phyloP scores from a whole-genome alignment of 2,797 vertebrate species.

The Brachymystax lenok region DNA sequence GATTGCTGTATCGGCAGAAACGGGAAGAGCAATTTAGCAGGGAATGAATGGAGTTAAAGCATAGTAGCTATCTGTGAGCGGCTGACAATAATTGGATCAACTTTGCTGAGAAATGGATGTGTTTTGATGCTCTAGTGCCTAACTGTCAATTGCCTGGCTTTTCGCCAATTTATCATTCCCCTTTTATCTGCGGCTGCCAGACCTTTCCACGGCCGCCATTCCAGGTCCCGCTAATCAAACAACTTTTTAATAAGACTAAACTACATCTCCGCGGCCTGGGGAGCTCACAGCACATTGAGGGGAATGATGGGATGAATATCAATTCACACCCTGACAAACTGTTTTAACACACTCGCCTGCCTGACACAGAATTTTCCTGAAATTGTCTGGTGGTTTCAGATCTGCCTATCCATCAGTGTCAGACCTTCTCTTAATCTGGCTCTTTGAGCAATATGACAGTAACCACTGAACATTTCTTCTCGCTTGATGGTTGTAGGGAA shows the following conservation, averaged over 20 bases:
- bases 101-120: constrained; percentile 84
- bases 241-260: constrained; percentile 88
- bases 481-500: background rate
- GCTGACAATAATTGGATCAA: constrained; percentile 94
- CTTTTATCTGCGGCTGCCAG: constrained; percentile 93
- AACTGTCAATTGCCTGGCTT: constrained; percentile 77
- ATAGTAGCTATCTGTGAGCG: constrained; percentile 82
- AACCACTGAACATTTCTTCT: too few species aligned
- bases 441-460: background rate
- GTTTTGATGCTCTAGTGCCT: constrained; percentile 90
- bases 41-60: constrained; percentile 87
- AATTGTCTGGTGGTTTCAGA: constrained; percentile 3
- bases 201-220: constrained; percentile 81
- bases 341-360: constrained; percentile 43
- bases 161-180: constrained; percentile 78
- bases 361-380: constrained; percentile 56
- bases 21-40: constrained; percentile 92
- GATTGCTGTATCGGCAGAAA: constrained; percentile 88
- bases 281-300: constrained; percentile 61
- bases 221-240: constrained; percentile 84
- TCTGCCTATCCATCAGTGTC: background rate
- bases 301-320: constrained; percentile 77
- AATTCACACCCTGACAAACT: constrained; percentile 69
- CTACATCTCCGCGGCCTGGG: constrained; percentile 73
- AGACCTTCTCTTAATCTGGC: background rate